Base-by-base conservation (phyloP, 1,140 invertebrate genomes). In the Pseudomyrmex flavicornis region DNA sequence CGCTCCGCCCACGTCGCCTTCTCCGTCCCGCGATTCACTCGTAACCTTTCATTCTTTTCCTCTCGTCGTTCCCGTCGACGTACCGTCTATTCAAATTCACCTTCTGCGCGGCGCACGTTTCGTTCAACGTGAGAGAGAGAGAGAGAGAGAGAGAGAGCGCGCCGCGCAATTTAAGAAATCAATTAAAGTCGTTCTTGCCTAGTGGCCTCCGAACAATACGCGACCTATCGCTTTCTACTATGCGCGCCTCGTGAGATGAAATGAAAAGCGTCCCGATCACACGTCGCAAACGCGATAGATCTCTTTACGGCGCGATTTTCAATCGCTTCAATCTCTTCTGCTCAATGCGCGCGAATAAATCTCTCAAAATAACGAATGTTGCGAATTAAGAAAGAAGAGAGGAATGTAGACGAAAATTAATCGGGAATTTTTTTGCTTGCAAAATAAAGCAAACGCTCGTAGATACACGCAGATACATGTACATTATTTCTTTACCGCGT, bases 91-190 rank as follows among this genome's bases (percentile, higher is more conserved):
- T 82, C 76, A 79, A 77, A 54, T 73, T 58, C 68, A 15, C 22
- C 22, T 77, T 77, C 44, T 54, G 56, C 26, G 35, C 50, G 35
- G 65, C 35, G 35, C 76, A 46, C 84, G 44, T 85, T 85, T 75
- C n/a, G 5, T 68, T 61, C 56, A 52, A 75, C 66, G 76, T 48
- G n/a, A 44, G 48, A 22, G 46, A 35, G 35, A 35, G 0, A 35
- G 35, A 35, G 35, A 35, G 35, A 35, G 35, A 35, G 35, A 35
- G 35, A n/a, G n/a, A n/a, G n/a, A n/a, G n/a, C n/a, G 22, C 72
- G 77, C 73, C 15, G 56, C 56, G 46, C 59, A 90, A 88, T 88
- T 88, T 83, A 77, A 77, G 76, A 50, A 90, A 90, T 88, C 85
- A 88, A 89, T 90, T 88, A 89, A 90, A 85, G 56, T 44, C 62